Conservation (phyloP, 2,888 invertebrate genomes). For the Emmelina monodactyla region DNA sequence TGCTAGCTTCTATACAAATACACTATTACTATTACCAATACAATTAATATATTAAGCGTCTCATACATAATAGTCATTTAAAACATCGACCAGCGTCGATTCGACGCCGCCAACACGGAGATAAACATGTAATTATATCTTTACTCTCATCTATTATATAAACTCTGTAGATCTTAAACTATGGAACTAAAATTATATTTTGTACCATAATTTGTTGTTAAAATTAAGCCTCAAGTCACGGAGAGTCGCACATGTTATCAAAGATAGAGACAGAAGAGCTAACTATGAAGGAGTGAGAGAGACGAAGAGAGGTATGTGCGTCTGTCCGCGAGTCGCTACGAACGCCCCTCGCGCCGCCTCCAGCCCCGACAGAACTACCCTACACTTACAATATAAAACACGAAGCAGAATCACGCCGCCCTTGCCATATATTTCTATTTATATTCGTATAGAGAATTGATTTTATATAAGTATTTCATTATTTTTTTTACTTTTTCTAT, state of each 20-base stretch:
- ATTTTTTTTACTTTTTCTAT: conserved; percentile 40
- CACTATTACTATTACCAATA: conserved; percentile 29
- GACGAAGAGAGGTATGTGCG: conserved; percentile 13
- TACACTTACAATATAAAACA: conserved; percentile 29
- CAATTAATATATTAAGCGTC: conserved; percentile 25
- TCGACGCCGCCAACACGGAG: conserved; percentile 10
- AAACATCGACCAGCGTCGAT: conserved; percentile 4
- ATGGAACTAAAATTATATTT: conserved; percentile 61
- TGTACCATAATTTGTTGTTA: conserved; percentile 55
- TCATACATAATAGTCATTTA: conserved; percentile 8
- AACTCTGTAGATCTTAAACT: conserved; percentile 58
- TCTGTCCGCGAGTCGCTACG: conserved; percentile 26
- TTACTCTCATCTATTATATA: conserved; percentile 28
- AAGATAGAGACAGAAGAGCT: background rate
- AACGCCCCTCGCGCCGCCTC: conserved; percentile 11
- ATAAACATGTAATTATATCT: conserved; percentile 8
- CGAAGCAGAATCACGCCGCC: conserved; percentile 33
- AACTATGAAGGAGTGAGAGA: too few relatives aligned
- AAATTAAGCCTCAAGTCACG: conserved; percentile 46
- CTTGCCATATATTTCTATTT: conserved; percentile 40
- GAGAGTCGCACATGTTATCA: conserved; percentile 17
- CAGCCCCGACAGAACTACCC: conserved; percentile 24
- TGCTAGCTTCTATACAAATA: conserved; percentile 35
- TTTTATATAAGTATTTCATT: conserved; percentile 45
- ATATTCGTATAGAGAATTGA: conserved; percentile 48